These are phyloP conservation scores for Triplophysa bombifrons DNA, from an alignment of 2,797 vertebrate species.

Conservation along the genomic window DNA sequence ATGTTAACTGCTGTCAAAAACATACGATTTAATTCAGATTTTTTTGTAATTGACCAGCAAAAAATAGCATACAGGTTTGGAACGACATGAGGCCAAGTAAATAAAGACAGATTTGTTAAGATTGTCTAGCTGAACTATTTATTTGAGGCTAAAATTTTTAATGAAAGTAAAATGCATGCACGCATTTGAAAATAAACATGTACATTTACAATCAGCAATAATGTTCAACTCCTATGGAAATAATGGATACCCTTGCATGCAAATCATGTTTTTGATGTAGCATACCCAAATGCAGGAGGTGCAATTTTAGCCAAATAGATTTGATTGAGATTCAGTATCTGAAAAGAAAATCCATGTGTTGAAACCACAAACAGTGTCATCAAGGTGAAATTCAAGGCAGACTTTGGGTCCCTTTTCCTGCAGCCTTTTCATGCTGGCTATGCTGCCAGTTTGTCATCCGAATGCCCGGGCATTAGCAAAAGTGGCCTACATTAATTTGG, in stretches of 20 bases:
- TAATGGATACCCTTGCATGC: background rate
- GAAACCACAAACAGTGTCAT: background rate
- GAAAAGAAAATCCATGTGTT: background rate
- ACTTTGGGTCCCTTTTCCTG: constrained; percentile 25
- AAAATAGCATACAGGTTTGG: background rate
- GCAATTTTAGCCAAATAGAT: background rate
- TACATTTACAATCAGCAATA: background rate
- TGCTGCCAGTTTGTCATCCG: constrained; percentile 37
- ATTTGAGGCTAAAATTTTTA: background rate
- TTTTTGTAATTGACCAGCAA: background rate
- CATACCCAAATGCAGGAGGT: background rate
- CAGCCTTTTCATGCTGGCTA: constrained; percentile 33
- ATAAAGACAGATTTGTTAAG: background rate
- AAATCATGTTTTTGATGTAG: background rate
- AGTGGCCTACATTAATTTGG: constrained; percentile 60
- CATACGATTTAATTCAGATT: no score
- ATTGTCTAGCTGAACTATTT: background rate
- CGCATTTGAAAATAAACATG: background rate
- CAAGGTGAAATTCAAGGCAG: constrained; percentile 24
- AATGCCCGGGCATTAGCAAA: constrained; percentile 51
- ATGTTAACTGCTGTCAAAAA: background rate
- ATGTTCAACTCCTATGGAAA: background rate
- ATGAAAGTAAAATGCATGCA: background rate
- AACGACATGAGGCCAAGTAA: background rate
- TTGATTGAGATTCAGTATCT: constrained; percentile 1